These are phyloP conservation scores for Psylliodes chrysocephalus DNA, from an alignment of 2,888 invertebrate genomes.

Conservation along the genomic window DNA sequence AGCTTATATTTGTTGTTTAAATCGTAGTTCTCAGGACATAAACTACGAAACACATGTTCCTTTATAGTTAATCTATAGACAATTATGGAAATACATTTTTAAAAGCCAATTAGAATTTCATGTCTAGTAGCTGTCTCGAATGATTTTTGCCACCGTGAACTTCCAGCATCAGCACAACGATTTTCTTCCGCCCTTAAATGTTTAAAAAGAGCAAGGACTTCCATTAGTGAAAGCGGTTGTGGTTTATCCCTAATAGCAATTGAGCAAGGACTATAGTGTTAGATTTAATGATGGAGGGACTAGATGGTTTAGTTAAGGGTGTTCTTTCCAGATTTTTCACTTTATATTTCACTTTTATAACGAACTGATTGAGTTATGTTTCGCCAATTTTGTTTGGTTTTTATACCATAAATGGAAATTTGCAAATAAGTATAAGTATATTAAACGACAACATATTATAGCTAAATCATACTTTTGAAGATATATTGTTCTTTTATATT, in stretches of 20 bases:
- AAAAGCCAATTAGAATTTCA: neutral
- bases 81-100: too few relatives aligned
- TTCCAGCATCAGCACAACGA: conserved; percentile 1
- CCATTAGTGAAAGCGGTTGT: conserved; percentile 9
- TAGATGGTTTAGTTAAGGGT: neutral
- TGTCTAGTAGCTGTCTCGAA: neutral
- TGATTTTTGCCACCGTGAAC: neutral
- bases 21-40: too few relatives aligned
- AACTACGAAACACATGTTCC: too few relatives aligned
- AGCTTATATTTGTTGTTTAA: too few relatives aligned
- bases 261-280: conserved; percentile 10
- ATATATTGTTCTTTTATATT: too few relatives aligned
- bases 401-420: too few relatives aligned
- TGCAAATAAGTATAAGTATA: too few relatives aligned
- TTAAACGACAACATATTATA: too few relatives aligned
- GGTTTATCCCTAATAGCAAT: conserved; percentile 14
- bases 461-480: too few relatives aligned
- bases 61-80: too few relatives aligned
- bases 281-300: conserved; percentile 9
- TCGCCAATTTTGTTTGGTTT: too few relatives aligned
- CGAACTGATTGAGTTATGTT: too few relatives aligned
- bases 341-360: neutral
- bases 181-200: conserved; percentile 1
- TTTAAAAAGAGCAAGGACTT: conserved; percentile 14
- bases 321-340: neutral